Evolutionary conservation across 2,888 invertebrate species (phyloP).

Genomic region (Ophraella communa): DNA sequence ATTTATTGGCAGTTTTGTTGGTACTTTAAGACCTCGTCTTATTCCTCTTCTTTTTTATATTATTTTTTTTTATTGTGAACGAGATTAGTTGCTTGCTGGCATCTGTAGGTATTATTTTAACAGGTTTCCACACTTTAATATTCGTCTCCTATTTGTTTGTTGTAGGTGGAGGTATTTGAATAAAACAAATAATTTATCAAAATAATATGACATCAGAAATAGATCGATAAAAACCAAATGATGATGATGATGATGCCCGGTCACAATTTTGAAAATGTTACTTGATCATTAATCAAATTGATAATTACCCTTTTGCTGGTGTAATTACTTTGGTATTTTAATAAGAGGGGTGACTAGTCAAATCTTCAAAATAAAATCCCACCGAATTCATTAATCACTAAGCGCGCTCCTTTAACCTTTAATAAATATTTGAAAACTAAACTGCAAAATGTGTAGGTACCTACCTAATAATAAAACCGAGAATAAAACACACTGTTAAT

Average conservation of each 20-base stretch:
- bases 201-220: slow-evolving; percentile 33
- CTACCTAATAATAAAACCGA: not conserved
- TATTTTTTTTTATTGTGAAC: no score
- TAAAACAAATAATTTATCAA: slow-evolving; percentile 34
- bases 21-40: no score
- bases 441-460: slow-evolving; percentile 25
- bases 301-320: slow-evolving; percentile 42
- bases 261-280: slow-evolving; percentile 45
- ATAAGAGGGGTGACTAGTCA: slow-evolving; percentile 50
- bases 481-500: no score
- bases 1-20: no score
- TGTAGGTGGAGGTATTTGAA: slow-evolving; percentile 2
- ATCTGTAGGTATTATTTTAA: no score
- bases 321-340: slow-evolving; percentile 48
- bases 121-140: not conserved
- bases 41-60: no score
- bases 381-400: slow-evolving; percentile 48
- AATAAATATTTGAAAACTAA: slow-evolving; percentile 30
- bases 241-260: slow-evolving; percentile 27
- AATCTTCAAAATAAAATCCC: slow-evolving; percentile 50
- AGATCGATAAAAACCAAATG: slow-evolving; percentile 35
- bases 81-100: no score
- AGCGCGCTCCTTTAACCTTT: slow-evolving; percentile 13
- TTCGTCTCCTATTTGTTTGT: no score
- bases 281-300: slow-evolving; percentile 47